A percentile compares a stretch with the other conserved stretches of the same genome.
These are phyloP conservation scores for Pyrrhopygopsis socrates DNA, from an alignment of 2,888 invertebrate genomes.

Conservation along the genomic window DNA sequence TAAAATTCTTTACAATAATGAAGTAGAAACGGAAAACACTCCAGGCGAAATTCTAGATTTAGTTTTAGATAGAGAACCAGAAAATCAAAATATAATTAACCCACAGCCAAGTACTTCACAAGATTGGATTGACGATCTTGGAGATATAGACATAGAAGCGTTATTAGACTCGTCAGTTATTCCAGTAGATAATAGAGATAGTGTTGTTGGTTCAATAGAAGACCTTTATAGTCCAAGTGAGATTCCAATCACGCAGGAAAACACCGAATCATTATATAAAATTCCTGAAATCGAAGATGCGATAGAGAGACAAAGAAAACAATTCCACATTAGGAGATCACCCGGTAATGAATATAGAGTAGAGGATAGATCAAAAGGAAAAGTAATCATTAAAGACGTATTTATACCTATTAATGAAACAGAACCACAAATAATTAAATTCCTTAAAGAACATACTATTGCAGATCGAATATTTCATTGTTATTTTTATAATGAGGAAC, in stretches of 20 bases:
- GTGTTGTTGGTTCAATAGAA: neutral
- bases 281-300: neutral
- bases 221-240: neutral
- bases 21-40: neutral
- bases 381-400: constrained; percentile 9
- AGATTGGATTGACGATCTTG: neutral
- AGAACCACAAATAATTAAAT: constrained; percentile 5
- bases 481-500: constrained; percentile 69
- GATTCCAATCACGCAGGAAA: neutral
- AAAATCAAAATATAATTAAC: neutral
- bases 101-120: neutral
- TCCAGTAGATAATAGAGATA: neutral
- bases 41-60: neutral
- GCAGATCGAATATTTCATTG: constrained; percentile 73
- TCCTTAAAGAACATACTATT: constrained; percentile 62
- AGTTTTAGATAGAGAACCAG: constrained; percentile 9
- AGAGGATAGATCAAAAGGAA: neutral
- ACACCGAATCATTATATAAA: neutral
- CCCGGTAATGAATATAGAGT: neutral
- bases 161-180: constrained; percentile 4
- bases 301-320: neutral
- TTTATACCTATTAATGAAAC: constrained; percentile 25
- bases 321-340: neutral
- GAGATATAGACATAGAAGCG: constrained; percentile 2
- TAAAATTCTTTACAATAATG: constrained; percentile 5